Evolutionary conservation across 2,797 vertebrate genomes (phyloP), one percentile per base, ranked within the genome.

Genomic region (Helarctos malayanus): DNA sequence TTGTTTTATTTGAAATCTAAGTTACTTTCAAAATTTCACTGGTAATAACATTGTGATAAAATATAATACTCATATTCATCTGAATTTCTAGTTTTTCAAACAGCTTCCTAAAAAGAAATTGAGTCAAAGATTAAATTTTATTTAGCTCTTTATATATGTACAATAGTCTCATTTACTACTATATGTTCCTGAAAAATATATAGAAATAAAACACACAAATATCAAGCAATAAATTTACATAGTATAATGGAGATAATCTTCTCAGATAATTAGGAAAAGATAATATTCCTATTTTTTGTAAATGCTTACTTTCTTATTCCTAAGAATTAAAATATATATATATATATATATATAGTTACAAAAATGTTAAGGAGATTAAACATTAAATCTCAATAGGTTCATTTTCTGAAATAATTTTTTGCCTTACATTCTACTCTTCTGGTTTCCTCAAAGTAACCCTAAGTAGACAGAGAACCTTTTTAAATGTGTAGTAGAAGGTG

Each of bases 51-150:
- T 38, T n/a, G 15, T 75, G 18, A 73, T 90, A 18, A 68, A 76
- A 76, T 63, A 27, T 79, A 54, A 38, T 7, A 69, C 18, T 59
- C 57, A 81, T 82, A 49, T 11, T 57, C 21, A 45, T 56, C 9
- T n/a, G 35, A 86, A 49, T 86, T 73, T 90, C 54, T 85, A 85
- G 13, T 80, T 90, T 89, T 90, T 85, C 38, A 47, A 84, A 84
- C 0, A 85, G 4, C 7, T 73, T 73, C 54, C 10, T 41, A 52
- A 18, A 63, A 89, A 85, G 11, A 85, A 85, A 80, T n/a, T 84
- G 47, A 54, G 35, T 85, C 29, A 93, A 90, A 73, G 7, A 80
- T 54, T 38, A 89, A 89, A 54, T 1, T 69, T 95, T 52, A 84
- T 76, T 89, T 56, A 92, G 45, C 21, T 84, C 4, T 54, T 61